Evolutionary conservation across 2,113 vertebrate species (phyloP).

Genomic region (Eptesicus fuscus): DNA sequence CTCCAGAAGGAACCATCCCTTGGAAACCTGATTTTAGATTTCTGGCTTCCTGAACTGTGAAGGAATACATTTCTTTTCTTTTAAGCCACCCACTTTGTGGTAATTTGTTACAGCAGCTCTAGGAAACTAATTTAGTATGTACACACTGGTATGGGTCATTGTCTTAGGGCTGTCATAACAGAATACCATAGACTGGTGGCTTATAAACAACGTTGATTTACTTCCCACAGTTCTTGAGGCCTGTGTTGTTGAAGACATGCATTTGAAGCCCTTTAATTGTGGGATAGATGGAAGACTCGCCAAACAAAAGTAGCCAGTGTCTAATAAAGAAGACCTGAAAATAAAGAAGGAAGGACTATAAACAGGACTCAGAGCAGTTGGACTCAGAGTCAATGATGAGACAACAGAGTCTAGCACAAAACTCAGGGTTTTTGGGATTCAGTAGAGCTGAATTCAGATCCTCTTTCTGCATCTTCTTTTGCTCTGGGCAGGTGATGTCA

Average conservation of each 20-base stretch:
- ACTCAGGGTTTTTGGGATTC: neutral
- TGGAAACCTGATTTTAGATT: neutral
- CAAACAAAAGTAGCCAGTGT: neutral
- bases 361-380: too few species aligned
- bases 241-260: neutral
- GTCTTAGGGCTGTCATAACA: neutral
- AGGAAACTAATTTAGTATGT: neutral
- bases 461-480: neutral
- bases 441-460: too few species aligned
- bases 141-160: neutral
- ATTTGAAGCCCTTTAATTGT: neutral
- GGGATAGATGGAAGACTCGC: neutral
- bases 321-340: neutral
- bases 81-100: neutral
- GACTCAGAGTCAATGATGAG: neutral
- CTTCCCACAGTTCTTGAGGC: neutral
- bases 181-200: neutral
- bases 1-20: neutral
- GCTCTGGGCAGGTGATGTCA: accelerated
- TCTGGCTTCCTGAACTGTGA: neutral
- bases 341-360: too few species aligned
- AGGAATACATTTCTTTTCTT: neutral
- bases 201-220: neutral
- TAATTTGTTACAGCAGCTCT: neutral
- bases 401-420: neutral